These are phyloP conservation scores for Sinocyclocheilus rhinocerous DNA, from an alignment of 2,113 vertebrate species.

Conservation along the genomic window DNA sequence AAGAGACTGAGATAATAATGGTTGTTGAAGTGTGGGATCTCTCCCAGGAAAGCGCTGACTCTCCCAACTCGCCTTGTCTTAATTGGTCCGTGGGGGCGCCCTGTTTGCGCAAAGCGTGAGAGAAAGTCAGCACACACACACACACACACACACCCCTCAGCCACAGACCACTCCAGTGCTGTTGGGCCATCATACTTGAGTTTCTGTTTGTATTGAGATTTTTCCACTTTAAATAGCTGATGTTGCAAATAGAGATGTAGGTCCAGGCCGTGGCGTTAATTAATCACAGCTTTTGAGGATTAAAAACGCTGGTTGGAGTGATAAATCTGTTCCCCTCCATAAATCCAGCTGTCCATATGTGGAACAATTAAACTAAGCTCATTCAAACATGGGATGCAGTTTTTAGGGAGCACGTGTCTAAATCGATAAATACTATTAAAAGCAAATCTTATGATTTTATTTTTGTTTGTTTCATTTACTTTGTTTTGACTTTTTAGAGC, in stretches of 20 bases:
- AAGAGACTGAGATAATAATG: slow-evolving; percentile 72
- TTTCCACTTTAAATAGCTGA: slow-evolving; percentile 41
- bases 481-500: slow-evolving; percentile 11
- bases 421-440: not conserved
- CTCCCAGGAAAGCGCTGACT: slow-evolving; percentile 80
- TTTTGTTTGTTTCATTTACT: slow-evolving; percentile 29
- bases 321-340: slow-evolving; percentile 28
- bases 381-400: not conserved
- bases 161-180: slow-evolving; percentile 35
- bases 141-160: slow-evolving; percentile 55
- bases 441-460: not conserved
- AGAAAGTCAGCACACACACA: slow-evolving; percentile 68
- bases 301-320: slow-evolving; percentile 35
- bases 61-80: slow-evolving; percentile 71
- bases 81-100: slow-evolving; percentile 79
- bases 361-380: not conserved
- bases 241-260: slow-evolving; percentile 37
- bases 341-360: slow-evolving; percentile 32
- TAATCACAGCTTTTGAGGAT: slow-evolving; percentile 47
- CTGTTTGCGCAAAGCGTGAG: slow-evolving; percentile 73
- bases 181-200: slow-evolving; percentile 46
- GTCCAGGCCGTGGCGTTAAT: slow-evolving; percentile 37
- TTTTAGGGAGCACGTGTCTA: not conserved
- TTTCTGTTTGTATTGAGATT: slow-evolving; percentile 28
- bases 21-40: slow-evolving; percentile 74